phyloP scores from a whole-genome alignment of 2,113 vertebrate species.

The Haemorhous mexicanus region DNA sequence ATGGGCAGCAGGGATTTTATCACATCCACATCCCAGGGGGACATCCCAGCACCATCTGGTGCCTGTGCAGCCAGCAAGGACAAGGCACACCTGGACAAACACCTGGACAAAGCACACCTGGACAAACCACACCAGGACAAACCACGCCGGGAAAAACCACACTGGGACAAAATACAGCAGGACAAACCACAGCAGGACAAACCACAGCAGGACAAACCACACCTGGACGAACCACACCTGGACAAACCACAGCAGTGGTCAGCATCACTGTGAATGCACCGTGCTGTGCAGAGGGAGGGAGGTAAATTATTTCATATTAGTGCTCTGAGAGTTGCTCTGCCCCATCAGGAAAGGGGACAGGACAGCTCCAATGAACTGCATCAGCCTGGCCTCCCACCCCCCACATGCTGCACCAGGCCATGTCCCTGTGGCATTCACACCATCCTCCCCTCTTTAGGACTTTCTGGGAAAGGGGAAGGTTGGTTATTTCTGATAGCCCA shows the following conservation, averaged over 20 bases:
- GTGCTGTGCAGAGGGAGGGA: background rate
- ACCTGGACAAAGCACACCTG: too few relatives aligned
- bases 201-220: background rate
- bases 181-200: too few relatives aligned
- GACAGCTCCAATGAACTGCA: background rate
- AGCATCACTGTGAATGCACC: rapidly evolving
- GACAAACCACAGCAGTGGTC: background rate
- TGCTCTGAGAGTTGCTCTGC: background rate
- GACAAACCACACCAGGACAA: background rate
- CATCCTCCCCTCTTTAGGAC: background rate
- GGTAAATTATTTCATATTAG: rapidly evolving
- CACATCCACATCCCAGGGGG: too few relatives aligned
- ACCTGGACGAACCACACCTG: background rate
- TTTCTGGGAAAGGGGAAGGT: background rate
- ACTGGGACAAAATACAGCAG: background rate
- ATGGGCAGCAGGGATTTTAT: too few relatives aligned
- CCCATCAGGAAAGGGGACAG: background rate
- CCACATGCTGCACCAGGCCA: background rate
- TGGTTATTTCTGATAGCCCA: background rate
- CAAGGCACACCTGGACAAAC: too few relatives aligned
- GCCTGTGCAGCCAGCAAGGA: too few relatives aligned
- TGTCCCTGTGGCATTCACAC: background rate
- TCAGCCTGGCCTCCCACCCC: background rate
- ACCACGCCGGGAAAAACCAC: background rate
- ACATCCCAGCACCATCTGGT: too few relatives aligned